Base-by-base conservation (phyloP, 2,888 invertebrate species). In the Meiosimyza platycephala region DNA sequence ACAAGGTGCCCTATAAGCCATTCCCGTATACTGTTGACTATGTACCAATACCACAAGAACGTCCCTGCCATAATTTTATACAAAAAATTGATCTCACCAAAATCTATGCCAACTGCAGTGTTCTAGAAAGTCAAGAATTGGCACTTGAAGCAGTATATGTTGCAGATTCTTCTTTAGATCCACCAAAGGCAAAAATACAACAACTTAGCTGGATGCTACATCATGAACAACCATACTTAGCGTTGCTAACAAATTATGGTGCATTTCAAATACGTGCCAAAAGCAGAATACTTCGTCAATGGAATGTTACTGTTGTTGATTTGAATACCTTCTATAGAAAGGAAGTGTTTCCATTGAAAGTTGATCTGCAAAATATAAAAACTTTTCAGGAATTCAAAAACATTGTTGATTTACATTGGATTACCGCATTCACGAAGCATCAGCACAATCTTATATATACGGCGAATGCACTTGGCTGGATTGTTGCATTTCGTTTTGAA, bases 391-490 rank as follows among this genome's bases (percentile, higher is more conserved):
- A 77, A 0, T 78, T 81, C 6, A 80, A 78, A 59, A 69, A 72
- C 3, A 78, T 72, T 12, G 74, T 83, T 3, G 80, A 83, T 77
- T 81, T 80, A 12, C 76, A 78, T 33, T 81, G 78, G 76, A 83
- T 86, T 28, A 86, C 85, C 0, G 79, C 80, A 60, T 81, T 83
- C 48, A 78, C 77, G 0, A 85, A 84, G 84, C 13, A 47, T 0
- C n/a, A 15, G 3, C 52, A 57, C 11, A 47, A 62, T 50, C 62
- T 79, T 0, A 78, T 80, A 11, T 78, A 77, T 4, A 68, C 80
- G 12, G 83, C 83, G n/a, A 84, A 83, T 9, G 85, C 83, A n/a
- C 77, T 77, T 3, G 86, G 86, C 13, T 80, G 81, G 74, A 51
- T 86, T 7, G 67, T 85, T 59, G 75, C 76, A 1, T 76, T 78